Percentiles rank a stretch among this genome's conserved stretches.
Evolutionary conservation across 2,113 vertebrate species (phyloP).

Genomic region (Entelurus aequoreus): DNA sequence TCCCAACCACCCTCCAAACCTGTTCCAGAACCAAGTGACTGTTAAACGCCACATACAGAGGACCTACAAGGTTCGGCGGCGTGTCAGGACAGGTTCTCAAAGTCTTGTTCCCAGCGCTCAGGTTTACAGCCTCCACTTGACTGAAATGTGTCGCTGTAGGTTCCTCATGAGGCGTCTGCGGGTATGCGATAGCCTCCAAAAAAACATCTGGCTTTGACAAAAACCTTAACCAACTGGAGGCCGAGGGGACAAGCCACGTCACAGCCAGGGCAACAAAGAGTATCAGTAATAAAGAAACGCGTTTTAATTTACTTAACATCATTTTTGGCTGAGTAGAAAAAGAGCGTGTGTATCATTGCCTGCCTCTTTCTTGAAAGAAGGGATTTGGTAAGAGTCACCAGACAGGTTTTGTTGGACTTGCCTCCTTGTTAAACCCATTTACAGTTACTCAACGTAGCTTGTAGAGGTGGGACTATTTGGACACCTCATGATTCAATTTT

Average conservation of each 20-base stretch:
- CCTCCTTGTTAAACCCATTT: conserved; percentile 26
- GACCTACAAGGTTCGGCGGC: conserved; percentile 68
- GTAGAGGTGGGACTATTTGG: no score
- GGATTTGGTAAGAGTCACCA: background rate
- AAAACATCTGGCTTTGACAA: accelerated
- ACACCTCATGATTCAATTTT: no score
- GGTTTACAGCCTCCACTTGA: accelerated
- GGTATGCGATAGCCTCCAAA: accelerated
- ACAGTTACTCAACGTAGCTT: background rate
- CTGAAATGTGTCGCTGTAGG: background rate
- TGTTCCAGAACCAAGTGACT: conserved; percentile 57
- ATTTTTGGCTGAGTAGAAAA: conserved; percentile 8
- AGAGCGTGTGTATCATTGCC: background rate
- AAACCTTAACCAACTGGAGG: accelerated
- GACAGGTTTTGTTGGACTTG: conserved; percentile 14
- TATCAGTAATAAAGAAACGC: background rate
- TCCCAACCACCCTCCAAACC: conserved; percentile 23
- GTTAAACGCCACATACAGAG: conserved; percentile 79
- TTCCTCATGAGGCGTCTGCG: background rate
- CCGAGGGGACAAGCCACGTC: background rate
- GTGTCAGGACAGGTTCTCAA: conserved; percentile 37
- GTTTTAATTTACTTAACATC: background rate
- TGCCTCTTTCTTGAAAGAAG: conserved; percentile 28
- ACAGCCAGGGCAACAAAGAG: background rate
- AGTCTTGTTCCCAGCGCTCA: accelerated